Base-by-base conservation (phyloP, 2,888 invertebrate species). In the Sphaerolaimus hirsutus region DNA sequence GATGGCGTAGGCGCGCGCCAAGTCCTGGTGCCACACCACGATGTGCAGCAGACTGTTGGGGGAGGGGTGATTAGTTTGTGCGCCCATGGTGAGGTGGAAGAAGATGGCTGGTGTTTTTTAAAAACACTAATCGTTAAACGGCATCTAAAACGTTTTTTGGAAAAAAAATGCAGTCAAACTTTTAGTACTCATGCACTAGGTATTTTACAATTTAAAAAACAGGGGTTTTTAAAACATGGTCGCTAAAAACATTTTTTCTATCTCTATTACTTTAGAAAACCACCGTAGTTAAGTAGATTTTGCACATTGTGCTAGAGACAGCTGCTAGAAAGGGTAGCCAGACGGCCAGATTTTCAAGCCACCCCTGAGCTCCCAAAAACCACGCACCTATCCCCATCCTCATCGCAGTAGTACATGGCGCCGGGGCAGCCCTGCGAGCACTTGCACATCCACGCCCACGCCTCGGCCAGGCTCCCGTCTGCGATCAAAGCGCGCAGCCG, bases 1-100 rank as follows among this genome's bases (percentile, higher is more conserved):
- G 32, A 62, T 51, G 5, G 58, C 57, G 47, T 58, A 62, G 12
- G 60, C 54, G 47, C 63, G 63, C 3, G 56, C 56, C 24, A 56
- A 40, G 45, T 62, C 61, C 25, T 26, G 25, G 48, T 60, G 57
- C 48, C 53, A 51, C 21, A 55, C 54, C 19, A 63, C 58, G 40
- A 62, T 61, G 52, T 63, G 62, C 14, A 62, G 52, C 23, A 60
- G 54, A 5, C 60, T 50, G 40, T 21, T 46, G 43, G n/a, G 3
- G 21, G 22, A 12, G 22, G 12, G 21, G 23, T 23, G 21, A 21
- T 4, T 23, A 40, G 3, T 19, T 17, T 37, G 5, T 5, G 37
- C n/a, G 5, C 10, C 22, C n/a, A 38, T n/a, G n/a, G n/a, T n/a
- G n/a, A n/a, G n/a, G n/a, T n/a, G n/a, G n/a, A n/a, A n/a, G n/a